These are phyloP conservation scores for Syngnathus typhle DNA, from an alignment of 2,113 vertebrate genomes.

Conservation along the genomic window DNA sequence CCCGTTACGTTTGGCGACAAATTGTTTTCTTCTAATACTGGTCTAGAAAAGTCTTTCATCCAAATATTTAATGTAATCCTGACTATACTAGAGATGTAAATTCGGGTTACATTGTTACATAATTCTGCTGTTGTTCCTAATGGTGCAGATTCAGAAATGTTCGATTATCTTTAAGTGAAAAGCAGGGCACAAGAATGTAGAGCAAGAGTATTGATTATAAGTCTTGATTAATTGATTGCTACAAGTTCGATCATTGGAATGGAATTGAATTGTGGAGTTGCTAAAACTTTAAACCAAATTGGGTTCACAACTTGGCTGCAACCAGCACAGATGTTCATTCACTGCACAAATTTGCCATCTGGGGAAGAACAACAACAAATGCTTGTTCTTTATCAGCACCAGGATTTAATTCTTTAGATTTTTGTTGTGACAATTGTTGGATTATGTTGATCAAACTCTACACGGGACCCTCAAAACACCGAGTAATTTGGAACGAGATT, in stretches of 20 bases:
- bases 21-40: neutral
- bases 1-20: neutral
- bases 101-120: neutral
- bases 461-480: no score
- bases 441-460: no score
- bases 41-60: neutral
- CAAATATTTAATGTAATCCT: neutral
- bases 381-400: neutral
- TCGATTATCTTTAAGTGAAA: neutral
- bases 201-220: neutral
- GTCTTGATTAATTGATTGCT: neutral
- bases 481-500: no score
- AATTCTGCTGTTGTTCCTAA: neutral
- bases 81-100: neutral
- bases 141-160: neutral
- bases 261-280: neutral
- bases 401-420: neutral
- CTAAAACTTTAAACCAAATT: neutral
- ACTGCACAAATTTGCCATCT: neutral
- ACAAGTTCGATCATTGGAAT: neutral
- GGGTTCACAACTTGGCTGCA: neutral
- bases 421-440: neutral
- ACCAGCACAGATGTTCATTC: neutral
- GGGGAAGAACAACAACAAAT: neutral
- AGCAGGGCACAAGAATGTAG: neutral